phyloP scores from a whole-genome alignment of 2,888 invertebrate species.

The Pristionchus exspectatus region DNA sequence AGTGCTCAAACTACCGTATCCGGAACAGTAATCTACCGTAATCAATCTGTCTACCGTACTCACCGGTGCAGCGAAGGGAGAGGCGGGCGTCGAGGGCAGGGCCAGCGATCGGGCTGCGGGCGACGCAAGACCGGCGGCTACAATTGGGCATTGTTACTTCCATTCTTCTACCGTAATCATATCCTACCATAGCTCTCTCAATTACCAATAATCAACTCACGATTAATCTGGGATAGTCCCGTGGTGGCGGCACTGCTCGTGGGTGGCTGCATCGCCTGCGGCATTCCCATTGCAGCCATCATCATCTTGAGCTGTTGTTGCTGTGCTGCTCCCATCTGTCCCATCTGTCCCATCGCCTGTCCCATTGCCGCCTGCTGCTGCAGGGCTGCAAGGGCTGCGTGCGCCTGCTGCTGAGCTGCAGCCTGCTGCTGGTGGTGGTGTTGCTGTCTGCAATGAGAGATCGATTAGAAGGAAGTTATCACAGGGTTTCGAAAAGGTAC shows the following conservation, averaged over 20 bases:
- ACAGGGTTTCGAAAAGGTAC: no score
- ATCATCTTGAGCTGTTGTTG: conserved; percentile 29
- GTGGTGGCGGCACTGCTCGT: not conserved
- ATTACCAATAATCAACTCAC: not conserved
- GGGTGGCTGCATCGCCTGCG: not conserved
- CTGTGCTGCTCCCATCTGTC: not conserved
- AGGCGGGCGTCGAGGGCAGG: not conserved
- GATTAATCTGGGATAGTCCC: not conserved
- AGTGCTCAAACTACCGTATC: not conserved
- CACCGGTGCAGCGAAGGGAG: conserved; percentile 37
- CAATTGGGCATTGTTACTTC: not conserved
- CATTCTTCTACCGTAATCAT: not conserved
- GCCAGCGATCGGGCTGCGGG: not conserved
- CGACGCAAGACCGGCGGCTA: not conserved
- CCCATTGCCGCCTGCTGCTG: conserved; percentile 31
- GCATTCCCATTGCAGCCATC: conserved; percentile 35
- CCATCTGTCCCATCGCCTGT: conserved; percentile 34
- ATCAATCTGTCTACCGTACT: not conserved
- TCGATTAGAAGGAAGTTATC: not conserved
- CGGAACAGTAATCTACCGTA: no score
- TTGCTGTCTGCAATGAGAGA: not conserved
- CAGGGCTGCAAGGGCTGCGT: conserved; percentile 45
- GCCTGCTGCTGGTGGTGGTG: conserved; percentile 14
- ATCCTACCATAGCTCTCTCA: not conserved
- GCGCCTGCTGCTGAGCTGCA: conserved; percentile 26